Evolutionary conservation across 2,113 vertebrate species (phyloP).

Genomic region (Odocoileus virginianus): DNA sequence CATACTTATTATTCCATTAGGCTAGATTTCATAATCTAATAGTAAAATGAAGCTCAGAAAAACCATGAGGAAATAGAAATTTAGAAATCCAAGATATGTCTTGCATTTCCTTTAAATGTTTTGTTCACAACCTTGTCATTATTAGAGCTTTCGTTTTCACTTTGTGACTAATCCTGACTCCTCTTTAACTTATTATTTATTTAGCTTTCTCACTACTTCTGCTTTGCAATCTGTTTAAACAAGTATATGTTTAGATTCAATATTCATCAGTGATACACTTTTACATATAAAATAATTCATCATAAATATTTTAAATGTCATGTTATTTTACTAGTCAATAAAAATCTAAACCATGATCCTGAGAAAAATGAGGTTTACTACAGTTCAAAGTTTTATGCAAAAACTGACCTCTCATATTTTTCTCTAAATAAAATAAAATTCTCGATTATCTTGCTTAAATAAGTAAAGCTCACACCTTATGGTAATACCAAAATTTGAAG

Average conservation of each 20-base stretch:
- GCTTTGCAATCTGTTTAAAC: slow-evolving; percentile 63
- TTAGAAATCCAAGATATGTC: neutral
- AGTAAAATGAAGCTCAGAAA: neutral
- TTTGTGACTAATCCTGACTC: slow-evolving; percentile 53
- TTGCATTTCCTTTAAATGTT: slow-evolving; percentile 58
- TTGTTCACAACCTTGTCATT: slow-evolving; percentile 64
- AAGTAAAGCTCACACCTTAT: neutral
- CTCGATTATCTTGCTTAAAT: neutral
- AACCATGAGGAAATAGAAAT: neutral
- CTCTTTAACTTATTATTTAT: slow-evolving; percentile 46
- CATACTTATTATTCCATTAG: neutral
- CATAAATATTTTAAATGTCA: slow-evolving; percentile 12
- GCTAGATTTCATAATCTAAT: neutral
- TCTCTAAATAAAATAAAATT: neutral
- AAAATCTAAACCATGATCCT: neutral
- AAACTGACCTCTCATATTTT: neutral
- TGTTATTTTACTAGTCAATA: neutral
- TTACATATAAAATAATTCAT: slow-evolving; percentile 1
- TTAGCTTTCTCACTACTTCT: slow-evolving; percentile 61
- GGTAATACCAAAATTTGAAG: neutral
- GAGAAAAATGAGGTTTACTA: neutral
- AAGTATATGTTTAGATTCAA: slow-evolving; percentile 36
- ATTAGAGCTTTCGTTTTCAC: slow-evolving; percentile 62
- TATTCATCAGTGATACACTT: slow-evolving; percentile 24
- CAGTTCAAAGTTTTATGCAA: neutral